Evolutionary conservation across 1,140 invertebrate species (phyloP).

Genomic region (Mycetomoellerius zeteki): DNA sequence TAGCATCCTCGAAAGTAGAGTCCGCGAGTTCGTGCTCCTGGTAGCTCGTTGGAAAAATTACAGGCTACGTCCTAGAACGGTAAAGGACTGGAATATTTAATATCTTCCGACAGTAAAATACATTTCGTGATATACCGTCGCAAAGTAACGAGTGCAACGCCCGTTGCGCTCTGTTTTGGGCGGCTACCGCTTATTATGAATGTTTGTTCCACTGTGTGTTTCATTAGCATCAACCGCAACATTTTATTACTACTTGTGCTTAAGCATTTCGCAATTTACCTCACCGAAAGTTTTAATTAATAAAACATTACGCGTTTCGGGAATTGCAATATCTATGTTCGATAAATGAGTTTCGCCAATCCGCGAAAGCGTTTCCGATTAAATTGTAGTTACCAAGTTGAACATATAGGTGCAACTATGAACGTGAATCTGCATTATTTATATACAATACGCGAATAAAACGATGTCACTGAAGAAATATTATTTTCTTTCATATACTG

Average conservation of each 20-base stretch:
- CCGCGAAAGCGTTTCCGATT: conserved; percentile 24
- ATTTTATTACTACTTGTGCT: conserved; percentile 59
- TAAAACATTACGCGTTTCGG: conserved; percentile 49
- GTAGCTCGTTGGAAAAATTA: conserved; percentile 52
- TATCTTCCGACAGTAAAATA: conserved; percentile 53
- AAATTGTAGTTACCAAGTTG: conserved; percentile 22
- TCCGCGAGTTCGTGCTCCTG: neutral
- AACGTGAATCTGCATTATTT: neutral
- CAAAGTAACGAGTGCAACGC: conserved; percentile 41
- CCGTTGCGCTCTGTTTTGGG: conserved; percentile 48
- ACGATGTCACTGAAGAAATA: conserved; percentile 47
- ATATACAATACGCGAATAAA: conserved; percentile 2
- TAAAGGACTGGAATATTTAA: conserved; percentile 49
- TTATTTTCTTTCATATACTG: conserved; percentile 46
- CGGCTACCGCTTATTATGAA: conserved; percentile 48
- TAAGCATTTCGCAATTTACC: conserved; percentile 61
- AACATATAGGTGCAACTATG: neutral
- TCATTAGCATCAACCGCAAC: conserved; percentile 64
- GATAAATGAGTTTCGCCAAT: conserved; percentile 45
- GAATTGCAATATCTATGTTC: conserved; percentile 26
- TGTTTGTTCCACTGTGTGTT: conserved; percentile 54
- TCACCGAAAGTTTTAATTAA: conserved; percentile 58
- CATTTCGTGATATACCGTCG: conserved; percentile 47
- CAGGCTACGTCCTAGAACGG: conserved; percentile 3
- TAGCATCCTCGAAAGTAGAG: conserved; percentile 32